Base-by-base conservation (phyloP, 2,113 vertebrate genomes). In the Tylochromis polylepis region DNA sequence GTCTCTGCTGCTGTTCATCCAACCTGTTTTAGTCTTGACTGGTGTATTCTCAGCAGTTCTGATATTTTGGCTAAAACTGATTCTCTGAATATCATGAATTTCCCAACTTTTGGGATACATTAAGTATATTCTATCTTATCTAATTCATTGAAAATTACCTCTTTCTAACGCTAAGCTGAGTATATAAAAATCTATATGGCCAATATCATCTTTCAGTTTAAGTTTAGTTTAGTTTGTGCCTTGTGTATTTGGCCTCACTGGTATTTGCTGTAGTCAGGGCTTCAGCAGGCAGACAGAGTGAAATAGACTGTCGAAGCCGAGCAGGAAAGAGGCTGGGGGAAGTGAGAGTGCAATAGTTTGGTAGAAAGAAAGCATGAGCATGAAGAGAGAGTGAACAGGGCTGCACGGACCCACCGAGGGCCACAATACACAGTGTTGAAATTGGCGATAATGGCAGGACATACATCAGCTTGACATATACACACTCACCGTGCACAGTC, bases 401-500 rank as follows among this genome's bases (percentile, higher is more conserved):
- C 79, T 79, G 65, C 87, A 85, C n/a, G 7, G 34, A 93, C 80
- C 82, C 56, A 87, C 79, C 51, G 9, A 82, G 81, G 53, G 79
- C 43, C 58, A 79, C 82, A 75, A 62, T 84, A 53, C 20, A 85
- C 80, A 90, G 86, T 60, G 83, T 46, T 24, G 70, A 84, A 91
- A 91, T 82, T 84, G 84, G 84, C 56, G 36, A 79, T 90, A 94
- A 93, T 83, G 70, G 87, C 70, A 82, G 89, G 60, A 81, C 91
- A 90, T 94, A 86, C 53, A 91, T 93, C 90, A 91, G 75, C 49
- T 51, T 88, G 91, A 94, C 92, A 88, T 51, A 51, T 85, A 75
- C 57, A 2, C 81, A 79, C 70, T 77, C 82, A 27, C 53, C 15
- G 27, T 29, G 22, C 79, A 53, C 75, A 72, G 56, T 56, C 34